Conservation (phyloP, 2,888 invertebrate genomes). For the Limnephilus lunatus region DNA sequence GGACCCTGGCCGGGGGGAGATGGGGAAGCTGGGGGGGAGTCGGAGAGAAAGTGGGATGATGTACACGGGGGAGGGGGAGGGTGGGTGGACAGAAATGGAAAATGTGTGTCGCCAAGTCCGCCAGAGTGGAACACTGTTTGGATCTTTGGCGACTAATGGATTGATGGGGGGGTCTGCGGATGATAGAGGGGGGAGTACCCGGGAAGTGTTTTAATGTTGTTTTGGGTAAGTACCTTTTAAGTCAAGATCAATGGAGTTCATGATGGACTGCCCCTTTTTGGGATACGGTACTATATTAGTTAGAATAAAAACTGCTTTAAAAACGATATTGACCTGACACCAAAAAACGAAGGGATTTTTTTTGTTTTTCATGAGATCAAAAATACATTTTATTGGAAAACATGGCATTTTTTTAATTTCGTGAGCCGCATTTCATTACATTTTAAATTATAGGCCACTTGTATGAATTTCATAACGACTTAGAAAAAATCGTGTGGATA, state of each 20-base stretch:
- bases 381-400: too few species aligned
- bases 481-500: too few species aligned
- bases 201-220: not conserved
- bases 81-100: conserved; percentile 72
- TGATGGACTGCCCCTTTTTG: not conserved
- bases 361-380: too few species aligned
- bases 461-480: too few species aligned
- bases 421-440: too few species aligned
- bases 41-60: conserved; percentile 65
- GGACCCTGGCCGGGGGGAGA: conserved; percentile 50
- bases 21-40: conserved; percentile 36
- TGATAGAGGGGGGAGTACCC: conserved; percentile 16
- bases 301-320: not conserved
- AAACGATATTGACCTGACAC: too few species aligned
- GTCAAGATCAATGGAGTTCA: conserved; percentile 2
- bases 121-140: conserved; percentile 73
- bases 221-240: not conserved
- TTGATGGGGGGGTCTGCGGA: conserved; percentile 72
- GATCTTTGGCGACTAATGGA: conserved; percentile 73
- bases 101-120: conserved; percentile 76
- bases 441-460: too few species aligned
- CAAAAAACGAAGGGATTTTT: too few species aligned
- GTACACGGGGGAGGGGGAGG: conserved; percentile 69
- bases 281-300: not conserved
- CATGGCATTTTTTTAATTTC: too few species aligned